phyloP scores from a whole-genome alignment of 2,888 invertebrate species.

The Saturnia japonica region DNA sequence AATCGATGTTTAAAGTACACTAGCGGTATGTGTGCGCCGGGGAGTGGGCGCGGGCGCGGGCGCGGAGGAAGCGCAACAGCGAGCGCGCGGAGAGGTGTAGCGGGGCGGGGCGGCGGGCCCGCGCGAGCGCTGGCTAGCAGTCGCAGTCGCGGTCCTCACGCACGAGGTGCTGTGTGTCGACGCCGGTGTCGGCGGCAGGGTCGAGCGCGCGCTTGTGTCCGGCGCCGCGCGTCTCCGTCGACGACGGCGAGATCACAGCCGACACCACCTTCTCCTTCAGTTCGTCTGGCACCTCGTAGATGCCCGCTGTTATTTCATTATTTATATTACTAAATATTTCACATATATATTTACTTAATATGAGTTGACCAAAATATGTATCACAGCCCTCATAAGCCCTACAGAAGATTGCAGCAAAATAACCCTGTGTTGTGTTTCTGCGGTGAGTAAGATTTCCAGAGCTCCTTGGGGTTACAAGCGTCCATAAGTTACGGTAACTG shows the following conservation, averaged over 20 bases:
- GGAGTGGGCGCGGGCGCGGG: neutral
- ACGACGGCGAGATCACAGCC: slow-evolving; percentile 90
- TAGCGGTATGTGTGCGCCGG: no score
- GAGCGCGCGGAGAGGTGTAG: neutral
- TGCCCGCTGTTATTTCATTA: slow-evolving; percentile 73
- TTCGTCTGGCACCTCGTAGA: slow-evolving; percentile 92
- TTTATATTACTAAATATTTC: neutral
- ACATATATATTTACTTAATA: no score
- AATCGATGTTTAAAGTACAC: no score
- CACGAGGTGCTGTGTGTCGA: slow-evolving; percentile 95
- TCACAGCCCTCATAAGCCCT: no score
- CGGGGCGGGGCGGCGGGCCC: slow-evolving; percentile 11
- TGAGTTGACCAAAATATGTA: no score
- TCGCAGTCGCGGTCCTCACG: slow-evolving; percentile 89
- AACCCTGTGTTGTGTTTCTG: no score
- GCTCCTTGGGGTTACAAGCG: no score
- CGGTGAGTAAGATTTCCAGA: no score
- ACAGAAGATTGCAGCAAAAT: no score
- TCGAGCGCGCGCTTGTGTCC: slow-evolving; percentile 89
- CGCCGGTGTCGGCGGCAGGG: slow-evolving; percentile 93
- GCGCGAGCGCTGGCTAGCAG: slow-evolving; percentile 53
- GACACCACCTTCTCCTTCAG: slow-evolving; percentile 86
- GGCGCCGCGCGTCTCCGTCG: slow-evolving; percentile 87
- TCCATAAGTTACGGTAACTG: no score
- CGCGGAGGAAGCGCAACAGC: neutral